A percentile compares a stretch with the other conserved stretches of the same genome.
Conservation (phyloP, 2,888 invertebrate genomes). For the Mimachlamys varia region DNA sequence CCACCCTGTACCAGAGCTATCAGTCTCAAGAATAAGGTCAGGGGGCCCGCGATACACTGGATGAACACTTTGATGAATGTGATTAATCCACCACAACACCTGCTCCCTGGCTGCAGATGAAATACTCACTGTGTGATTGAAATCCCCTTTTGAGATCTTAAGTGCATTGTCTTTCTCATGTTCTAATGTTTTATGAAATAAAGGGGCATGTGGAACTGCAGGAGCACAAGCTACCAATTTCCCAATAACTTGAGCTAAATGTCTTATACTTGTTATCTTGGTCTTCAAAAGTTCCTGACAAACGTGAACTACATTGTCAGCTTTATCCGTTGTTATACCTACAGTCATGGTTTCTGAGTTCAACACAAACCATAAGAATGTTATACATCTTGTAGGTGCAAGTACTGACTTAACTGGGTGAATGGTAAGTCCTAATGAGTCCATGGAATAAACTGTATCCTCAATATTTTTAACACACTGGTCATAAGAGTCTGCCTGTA, state of each 20-base stretch:
- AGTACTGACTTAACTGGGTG: too few relatives aligned
- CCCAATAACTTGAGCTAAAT: conserved; percentile 49
- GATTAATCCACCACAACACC: conserved; percentile 40
- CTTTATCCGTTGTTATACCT: conserved; percentile 39
- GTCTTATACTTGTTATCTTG: conserved; percentile 20
- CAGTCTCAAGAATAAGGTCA: conserved; percentile 36
- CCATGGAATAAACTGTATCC: too few relatives aligned
- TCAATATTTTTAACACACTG: too few relatives aligned
- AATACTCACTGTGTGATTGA: not conserved
- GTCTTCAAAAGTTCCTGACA: not conserved
- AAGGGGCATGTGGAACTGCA: conserved; percentile 44
- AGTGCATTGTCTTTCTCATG: conserved; percentile 43
- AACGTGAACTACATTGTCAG: not conserved
- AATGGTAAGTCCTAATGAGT: too few relatives aligned
- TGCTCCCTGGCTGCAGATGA: not conserved
- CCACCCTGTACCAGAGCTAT: conserved; percentile 45
- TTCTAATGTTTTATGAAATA: conserved; percentile 49
- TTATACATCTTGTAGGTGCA: too few relatives aligned
- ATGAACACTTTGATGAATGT: conserved; percentile 36
- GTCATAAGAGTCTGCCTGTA: too few relatives aligned
- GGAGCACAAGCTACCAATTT: conserved; percentile 46
- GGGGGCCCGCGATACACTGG: conserved; percentile 19
- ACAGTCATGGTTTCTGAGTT: conserved; percentile 52
- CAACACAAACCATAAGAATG: conserved; percentile 13
- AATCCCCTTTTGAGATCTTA: not conserved